Conservation (phyloP, 2,888 invertebrate species). For the Perithous albicinctus region DNA sequence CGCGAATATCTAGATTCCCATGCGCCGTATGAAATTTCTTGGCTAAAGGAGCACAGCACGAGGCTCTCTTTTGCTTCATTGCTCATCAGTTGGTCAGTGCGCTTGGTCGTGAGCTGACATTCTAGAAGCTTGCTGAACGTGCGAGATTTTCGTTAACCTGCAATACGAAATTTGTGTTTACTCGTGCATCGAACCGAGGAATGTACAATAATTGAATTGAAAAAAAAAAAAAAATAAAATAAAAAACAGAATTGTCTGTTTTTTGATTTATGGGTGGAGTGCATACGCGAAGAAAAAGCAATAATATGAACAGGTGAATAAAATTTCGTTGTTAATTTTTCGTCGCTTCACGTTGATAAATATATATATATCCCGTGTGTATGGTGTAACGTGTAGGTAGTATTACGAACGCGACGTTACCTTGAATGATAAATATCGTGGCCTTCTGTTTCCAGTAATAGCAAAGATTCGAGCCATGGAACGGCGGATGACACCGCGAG, state of each 20-base stretch:
- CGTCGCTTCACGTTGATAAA: neutral
- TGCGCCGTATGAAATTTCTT: neutral
- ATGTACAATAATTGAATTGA: slow-evolving; percentile 27
- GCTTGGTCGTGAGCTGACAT: slow-evolving; percentile 9
- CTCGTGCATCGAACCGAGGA: slow-evolving; percentile 23
- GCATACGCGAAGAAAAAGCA: slow-evolving; percentile 73
- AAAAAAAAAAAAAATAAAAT: neutral
- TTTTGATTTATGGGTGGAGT: slow-evolving; percentile 78
- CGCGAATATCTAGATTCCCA: slow-evolving; percentile 7
- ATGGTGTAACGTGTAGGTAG: slow-evolving; percentile 4
- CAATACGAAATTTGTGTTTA: slow-evolving; percentile 1
- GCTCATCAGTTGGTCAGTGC: slow-evolving; percentile 17
- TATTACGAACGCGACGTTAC: slow-evolving; percentile 9
- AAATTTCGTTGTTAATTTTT: neutral
- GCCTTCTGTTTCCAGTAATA: slow-evolving; percentile 63
- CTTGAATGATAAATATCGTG: slow-evolving; percentile 5
- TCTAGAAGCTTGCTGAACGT: slow-evolving; percentile 27
- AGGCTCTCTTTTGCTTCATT: neutral
- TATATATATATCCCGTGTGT: neutral
- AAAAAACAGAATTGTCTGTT: slow-evolving; percentile 63
- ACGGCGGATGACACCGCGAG: slow-evolving; percentile 71
- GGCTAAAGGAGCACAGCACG: neutral
- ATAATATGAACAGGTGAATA: slow-evolving; percentile 78
- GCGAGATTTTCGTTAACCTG: neutral
- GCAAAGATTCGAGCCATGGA: slow-evolving; percentile 64